A percentile compares a stretch with the other conserved stretches of the same genome.
Evolutionary conservation across 2,888 invertebrate species (phyloP).

Genomic region (Apoda limacodes): DNA sequence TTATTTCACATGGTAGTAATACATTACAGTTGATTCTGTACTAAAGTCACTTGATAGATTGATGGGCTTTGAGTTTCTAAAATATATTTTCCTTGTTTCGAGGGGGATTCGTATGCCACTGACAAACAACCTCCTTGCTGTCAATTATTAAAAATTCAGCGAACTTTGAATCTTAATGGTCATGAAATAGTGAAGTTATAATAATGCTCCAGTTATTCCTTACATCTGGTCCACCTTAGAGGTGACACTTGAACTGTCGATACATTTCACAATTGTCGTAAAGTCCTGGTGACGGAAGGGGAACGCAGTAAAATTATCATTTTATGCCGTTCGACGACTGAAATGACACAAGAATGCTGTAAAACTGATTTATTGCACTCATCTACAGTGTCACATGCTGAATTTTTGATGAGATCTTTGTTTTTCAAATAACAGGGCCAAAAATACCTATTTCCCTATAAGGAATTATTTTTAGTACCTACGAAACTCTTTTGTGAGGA

Average conservation of each 20-base stretch:
- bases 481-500: no score
- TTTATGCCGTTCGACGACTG: constrained; percentile 69
- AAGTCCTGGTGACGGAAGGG: constrained; percentile 65
- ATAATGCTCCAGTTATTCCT: no score
- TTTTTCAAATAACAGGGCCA: constrained; percentile 39
- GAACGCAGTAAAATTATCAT: constrained; percentile 68
- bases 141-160: constrained; percentile 7
- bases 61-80: constrained; percentile 49
- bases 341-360: constrained; percentile 69
- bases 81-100: no score
- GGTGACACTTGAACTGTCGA: constrained; percentile 67
- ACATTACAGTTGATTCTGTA: no score
- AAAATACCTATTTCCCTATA: no score
- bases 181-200: constrained; percentile 21
- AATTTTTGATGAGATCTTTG: constrained; percentile 66
- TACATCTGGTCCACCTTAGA: constrained; percentile 38
- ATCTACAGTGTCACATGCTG: constrained; percentile 62
- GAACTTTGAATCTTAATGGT: constrained; percentile 32
- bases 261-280: constrained; percentile 71
- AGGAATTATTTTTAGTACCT: no score
- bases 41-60: constrained; percentile 58
- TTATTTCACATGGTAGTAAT: no score
- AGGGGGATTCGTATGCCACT: constrained; percentile 56
- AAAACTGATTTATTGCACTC: constrained; percentile 68
- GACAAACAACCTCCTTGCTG: constrained; percentile 29